phyloP scores from a whole-genome alignment of 2,113 vertebrate species.

The Blennius ocellaris region DNA sequence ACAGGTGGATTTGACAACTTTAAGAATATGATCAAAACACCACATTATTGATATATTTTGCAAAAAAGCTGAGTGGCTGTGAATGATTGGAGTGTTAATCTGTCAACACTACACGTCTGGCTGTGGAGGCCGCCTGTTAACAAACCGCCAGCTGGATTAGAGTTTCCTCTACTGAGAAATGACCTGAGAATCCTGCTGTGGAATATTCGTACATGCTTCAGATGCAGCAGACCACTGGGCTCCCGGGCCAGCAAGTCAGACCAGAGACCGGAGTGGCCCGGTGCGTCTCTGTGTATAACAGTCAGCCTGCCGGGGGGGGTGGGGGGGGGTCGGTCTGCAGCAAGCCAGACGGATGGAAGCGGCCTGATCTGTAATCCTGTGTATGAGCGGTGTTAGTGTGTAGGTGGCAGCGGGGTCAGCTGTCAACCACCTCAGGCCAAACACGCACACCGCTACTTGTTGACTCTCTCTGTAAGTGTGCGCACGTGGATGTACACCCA shows the following conservation, averaged over 20 bases:
- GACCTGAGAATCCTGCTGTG: neutral
- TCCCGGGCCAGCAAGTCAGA: too few species aligned
- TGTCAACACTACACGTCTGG: too few species aligned
- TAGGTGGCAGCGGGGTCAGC: constrained; percentile 72
- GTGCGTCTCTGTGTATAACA: constrained; percentile 55
- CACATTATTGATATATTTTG: too few species aligned
- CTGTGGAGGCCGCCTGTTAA: too few species aligned
- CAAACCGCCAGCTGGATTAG: neutral
- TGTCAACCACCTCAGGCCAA: constrained; percentile 66
- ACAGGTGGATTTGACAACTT: too few species aligned
- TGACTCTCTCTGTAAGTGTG: constrained; percentile 34
- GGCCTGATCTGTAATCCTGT: constrained; percentile 67
- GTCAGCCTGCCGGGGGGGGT: too few species aligned
- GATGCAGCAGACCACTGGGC: constrained; percentile 8
- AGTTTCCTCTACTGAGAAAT: neutral
- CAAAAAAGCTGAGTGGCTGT: too few species aligned
- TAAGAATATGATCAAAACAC: too few species aligned
- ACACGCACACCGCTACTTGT: constrained; percentile 59
- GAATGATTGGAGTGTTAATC: too few species aligned
- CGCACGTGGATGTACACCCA: too few species aligned
- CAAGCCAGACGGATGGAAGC: constrained; percentile 64
- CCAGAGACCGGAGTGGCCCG: too few species aligned
- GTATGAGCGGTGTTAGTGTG: constrained; percentile 64
- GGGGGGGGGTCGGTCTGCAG: constrained; percentile 14
- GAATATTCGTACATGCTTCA: constrained; percentile 7